Evolutionary conservation across 2,888 invertebrate genomes (phyloP), one percentile per base, ranked within the genome.

Genomic region (Lithosia quadra): DNA sequence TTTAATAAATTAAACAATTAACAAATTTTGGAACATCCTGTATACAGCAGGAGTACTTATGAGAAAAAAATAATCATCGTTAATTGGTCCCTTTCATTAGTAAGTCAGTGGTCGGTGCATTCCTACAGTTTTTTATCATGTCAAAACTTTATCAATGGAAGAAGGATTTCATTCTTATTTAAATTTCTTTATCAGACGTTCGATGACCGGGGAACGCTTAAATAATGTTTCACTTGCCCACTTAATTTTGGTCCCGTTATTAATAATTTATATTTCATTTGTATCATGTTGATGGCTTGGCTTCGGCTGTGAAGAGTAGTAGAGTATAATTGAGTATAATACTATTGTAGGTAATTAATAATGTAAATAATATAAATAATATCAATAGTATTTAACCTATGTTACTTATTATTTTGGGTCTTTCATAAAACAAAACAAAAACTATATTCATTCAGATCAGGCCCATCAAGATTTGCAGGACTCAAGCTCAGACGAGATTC

Each of bases 41-140:
- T 93, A 91, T 83, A 79, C 72, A 73, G 72, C 60, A 72, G 69
- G 83, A 86, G 85, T 88, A 89, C 87, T 87, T 87, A 89, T 89
- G 90, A 90, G 91, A 92, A 94, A 94, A 80, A 94, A 94, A 94
- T 92, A 90, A 93, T 92, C 90, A 91, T 89, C 92, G 91, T 94
- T 95, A 95, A 95, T 95, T 94, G 95, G 93, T 90, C 88, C 93
- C 95, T 92, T 95, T 95, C 94, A 94, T 95, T 95, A 95, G 94
- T 94, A 92, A 91, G 88, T 88, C 90, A 84, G 89, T 89, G 91
- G 89, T 85, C 89, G 84, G 85, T 87, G 92, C 94, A 94, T 95
- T 94, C 93, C 86, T 86, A 81, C 89, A 87, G 86, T 92, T 89
- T 89, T 93, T 93, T 93, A 93, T 93, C 89, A 88, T 94, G 94